Conservation (phyloP, 2,888 invertebrate species). For the Omphaloscelis lunosa region DNA sequence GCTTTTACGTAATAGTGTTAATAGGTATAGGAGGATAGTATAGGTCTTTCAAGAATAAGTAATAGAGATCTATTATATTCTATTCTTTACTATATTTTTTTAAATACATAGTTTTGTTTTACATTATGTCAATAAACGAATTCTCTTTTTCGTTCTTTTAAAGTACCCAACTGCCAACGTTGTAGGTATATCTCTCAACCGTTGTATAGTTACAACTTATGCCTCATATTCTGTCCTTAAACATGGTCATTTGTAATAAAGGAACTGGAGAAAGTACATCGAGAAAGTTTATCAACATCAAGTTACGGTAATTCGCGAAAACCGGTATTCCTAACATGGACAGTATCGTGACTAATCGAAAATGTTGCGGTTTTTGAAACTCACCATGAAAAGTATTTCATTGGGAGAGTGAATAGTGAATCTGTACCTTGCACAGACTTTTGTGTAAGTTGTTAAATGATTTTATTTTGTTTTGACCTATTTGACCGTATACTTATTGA, state of each 20-base stretch:
- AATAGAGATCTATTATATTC: too few species aligned
- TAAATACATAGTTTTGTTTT: not conserved
- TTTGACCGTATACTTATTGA: not conserved
- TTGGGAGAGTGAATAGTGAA: not conserved
- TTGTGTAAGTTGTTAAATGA: not conserved
- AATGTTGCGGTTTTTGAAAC: conserved; percentile 25
- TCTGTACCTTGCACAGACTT: too few species aligned
- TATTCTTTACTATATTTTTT: too few species aligned
- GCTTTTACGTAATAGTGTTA: too few species aligned
- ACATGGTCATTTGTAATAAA: not conserved
- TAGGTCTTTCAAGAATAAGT: too few species aligned
- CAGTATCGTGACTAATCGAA: conserved; percentile 33
- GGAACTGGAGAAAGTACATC: conserved; percentile 34
- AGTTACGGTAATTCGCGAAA: conserved; percentile 49
- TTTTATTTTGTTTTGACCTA: not conserved
- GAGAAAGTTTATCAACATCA: conserved; percentile 47
- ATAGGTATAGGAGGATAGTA: too few species aligned
- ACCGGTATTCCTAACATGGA: conserved; percentile 44
- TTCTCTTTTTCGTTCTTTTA: not conserved
- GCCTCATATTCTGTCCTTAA: conserved; percentile 8
- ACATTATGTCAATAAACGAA: not conserved
- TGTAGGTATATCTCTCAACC: not conserved
- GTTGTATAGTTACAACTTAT: not conserved
- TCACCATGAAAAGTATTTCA: conserved; percentile 26
- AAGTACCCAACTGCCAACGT: not conserved